Evolutionary conservation across 2,888 invertebrate genomes (phyloP).

Genomic region (Ceriagrion tenellum): DNA sequence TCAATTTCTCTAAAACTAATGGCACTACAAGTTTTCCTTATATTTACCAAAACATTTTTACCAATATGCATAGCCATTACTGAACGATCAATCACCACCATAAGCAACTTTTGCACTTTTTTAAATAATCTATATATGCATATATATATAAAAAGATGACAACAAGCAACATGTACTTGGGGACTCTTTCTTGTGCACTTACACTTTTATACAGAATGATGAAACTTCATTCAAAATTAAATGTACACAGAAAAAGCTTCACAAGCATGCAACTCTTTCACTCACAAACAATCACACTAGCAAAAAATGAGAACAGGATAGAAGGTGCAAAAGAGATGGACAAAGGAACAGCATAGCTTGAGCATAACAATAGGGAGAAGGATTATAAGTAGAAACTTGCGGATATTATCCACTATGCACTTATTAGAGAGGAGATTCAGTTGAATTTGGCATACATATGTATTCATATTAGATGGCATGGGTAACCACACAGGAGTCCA

Average conservation of each 20-base stretch:
- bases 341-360: slow-evolving; percentile 46
- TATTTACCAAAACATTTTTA: slow-evolving; percentile 62
- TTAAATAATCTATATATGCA: slow-evolving; percentile 66
- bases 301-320: slow-evolving; percentile 59
- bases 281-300: slow-evolving; percentile 49
- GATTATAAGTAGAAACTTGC: slow-evolving; percentile 4
- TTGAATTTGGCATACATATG: slow-evolving; percentile 20
- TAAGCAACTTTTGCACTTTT: slow-evolving; percentile 59
- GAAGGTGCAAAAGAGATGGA: slow-evolving; percentile 49
- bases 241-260: slow-evolving; percentile 60
- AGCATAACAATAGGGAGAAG: slow-evolving; percentile 47
- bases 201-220: slow-evolving; percentile 14
- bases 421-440: background rate
- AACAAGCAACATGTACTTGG: slow-evolving; percentile 65
- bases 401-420: slow-evolving; percentile 32
- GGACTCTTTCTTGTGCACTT: slow-evolving; percentile 54
- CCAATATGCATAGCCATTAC: slow-evolving; percentile 63
- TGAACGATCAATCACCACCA: slow-evolving; percentile 68
- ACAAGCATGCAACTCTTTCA: slow-evolving; percentile 57
- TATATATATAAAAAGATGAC: slow-evolving; percentile 66
- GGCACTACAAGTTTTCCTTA: slow-evolving; percentile 52
- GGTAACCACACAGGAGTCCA: slow-evolving; percentile 9
- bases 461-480: background rate
- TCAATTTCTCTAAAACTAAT: slow-evolving; percentile 56
- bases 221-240: slow-evolving; percentile 53